phyloP scores from a whole-genome alignment of 2,888 invertebrate genomes.

The Eristalinus aeneus region DNA sequence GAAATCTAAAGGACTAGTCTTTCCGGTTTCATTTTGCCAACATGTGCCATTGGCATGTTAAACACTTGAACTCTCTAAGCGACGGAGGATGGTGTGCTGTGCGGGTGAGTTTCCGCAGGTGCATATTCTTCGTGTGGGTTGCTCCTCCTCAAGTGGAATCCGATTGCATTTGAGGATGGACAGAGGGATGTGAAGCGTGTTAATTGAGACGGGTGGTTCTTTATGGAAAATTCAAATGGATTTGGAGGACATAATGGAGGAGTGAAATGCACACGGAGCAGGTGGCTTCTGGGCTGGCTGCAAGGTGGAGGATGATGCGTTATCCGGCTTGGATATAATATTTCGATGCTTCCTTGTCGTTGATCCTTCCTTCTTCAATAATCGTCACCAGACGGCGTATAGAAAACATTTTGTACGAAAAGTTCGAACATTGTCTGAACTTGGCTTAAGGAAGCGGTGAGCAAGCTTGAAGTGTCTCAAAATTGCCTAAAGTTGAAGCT shows the following conservation, averaged over 20 bases:
- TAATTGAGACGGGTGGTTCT: background rate
- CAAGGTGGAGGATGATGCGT: background rate
- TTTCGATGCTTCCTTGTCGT: too few species aligned
- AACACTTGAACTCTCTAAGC: conserved; percentile 9
- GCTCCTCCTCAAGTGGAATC: conserved; percentile 15
- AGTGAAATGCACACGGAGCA: background rate
- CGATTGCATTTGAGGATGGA: conserved; percentile 23
- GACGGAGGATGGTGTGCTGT: conserved; percentile 8
- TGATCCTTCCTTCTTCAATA: too few species aligned
- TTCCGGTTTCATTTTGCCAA: conserved; percentile 17
- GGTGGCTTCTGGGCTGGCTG: background rate
- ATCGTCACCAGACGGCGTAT: too few species aligned
- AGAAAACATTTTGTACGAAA: too few species aligned
- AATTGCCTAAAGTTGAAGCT: too few species aligned
- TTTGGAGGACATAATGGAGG: background rate
- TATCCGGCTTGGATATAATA: background rate
- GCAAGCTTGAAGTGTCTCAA: too few species aligned
- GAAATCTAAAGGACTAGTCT: background rate
- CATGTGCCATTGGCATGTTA: conserved; percentile 44
- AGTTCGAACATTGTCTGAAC: too few species aligned
- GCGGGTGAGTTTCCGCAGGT: conserved; percentile 46
- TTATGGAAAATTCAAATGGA: background rate
- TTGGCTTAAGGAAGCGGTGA: too few species aligned
- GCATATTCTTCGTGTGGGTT: conserved; percentile 7
- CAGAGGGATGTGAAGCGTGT: background rate